Conservation (phyloP, 2,113 vertebrate species). For the Labeo rohita region DNA sequence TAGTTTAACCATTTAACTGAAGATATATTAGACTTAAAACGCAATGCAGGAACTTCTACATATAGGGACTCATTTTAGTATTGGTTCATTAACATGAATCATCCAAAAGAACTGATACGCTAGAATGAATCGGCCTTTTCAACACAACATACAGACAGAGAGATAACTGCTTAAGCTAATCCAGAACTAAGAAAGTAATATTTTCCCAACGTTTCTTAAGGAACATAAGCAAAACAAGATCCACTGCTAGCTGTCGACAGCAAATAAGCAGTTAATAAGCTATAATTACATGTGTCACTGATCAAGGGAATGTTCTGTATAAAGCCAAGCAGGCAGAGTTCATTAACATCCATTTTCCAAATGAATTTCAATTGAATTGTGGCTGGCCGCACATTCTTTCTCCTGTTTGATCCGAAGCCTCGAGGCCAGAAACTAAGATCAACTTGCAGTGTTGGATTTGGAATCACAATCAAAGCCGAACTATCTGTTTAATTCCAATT, state of each 20-base stretch:
- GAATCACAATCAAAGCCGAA: constrained; percentile 37
- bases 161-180: not conserved
- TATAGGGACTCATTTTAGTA: not conserved
- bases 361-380: constrained; percentile 12
- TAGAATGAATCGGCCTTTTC: not conserved
- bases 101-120: not conserved
- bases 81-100: not conserved
- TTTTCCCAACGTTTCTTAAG: not conserved
- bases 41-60: not conserved
- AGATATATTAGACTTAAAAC: not conserved
- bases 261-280: constrained; percentile 58
- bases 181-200: not conserved
- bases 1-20: too few species aligned
- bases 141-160: not conserved
- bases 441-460: constrained; percentile 39
- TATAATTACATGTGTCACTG: constrained; percentile 66
- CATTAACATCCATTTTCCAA: constrained; percentile 56
- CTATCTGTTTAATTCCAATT: constrained; percentile 37
- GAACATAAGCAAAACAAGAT: constrained; percentile 33
- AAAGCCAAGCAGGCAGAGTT: constrained; percentile 53
- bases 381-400: constrained; percentile 40
- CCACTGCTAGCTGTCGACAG: constrained; percentile 51
- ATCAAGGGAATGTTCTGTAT: constrained; percentile 56
- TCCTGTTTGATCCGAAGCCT: constrained; percentile 18
- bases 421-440: constrained; percentile 44